Evolutionary conservation across 2,888 invertebrate species (phyloP).

Genomic region (Andrena trimmerana): DNA sequence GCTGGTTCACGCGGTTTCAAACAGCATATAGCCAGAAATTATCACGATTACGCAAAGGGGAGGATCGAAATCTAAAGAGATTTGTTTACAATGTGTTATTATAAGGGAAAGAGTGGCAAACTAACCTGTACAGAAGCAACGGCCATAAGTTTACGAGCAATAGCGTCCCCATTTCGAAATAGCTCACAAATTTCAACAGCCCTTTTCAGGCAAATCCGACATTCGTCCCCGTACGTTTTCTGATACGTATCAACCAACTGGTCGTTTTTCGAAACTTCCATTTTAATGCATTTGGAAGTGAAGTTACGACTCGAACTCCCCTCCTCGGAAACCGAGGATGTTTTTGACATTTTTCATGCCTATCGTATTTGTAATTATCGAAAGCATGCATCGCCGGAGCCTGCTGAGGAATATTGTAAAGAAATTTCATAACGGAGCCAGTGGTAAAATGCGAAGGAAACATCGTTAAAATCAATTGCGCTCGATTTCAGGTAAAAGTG

Average conservation of each 20-base stretch:
- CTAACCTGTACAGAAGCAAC: conserved; percentile 82
- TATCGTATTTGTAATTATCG: conserved; percentile 9
- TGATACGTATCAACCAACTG: conserved; percentile 42
- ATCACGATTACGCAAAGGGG: neutral
- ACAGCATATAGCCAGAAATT: neutral
- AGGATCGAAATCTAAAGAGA: neutral
- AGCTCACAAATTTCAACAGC: conserved; percentile 74
- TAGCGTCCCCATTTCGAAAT: conserved; percentile 72
- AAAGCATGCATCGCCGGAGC: neutral
- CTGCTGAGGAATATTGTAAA: neutral
- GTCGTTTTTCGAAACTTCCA: conserved; percentile 72
- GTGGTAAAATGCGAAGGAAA: neutral
- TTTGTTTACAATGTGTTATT: conserved; percentile 7
- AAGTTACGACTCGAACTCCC: conserved; percentile 36
- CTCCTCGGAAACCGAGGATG: conserved; percentile 35
- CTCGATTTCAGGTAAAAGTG: neutral
- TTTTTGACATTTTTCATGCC: conserved; percentile 46
- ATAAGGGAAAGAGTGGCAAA: conserved; percentile 15
- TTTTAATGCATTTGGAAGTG: conserved; percentile 60
- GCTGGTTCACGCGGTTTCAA: neutral
- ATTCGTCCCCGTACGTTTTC: conserved; percentile 68
- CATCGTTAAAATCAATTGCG: neutral
- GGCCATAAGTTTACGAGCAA: conserved; percentile 78
- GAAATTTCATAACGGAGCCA: neutral
- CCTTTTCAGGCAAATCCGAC: conserved; percentile 77